Conservation (phyloP, 2,888 invertebrate genomes). For the Platycheirus rosarum region DNA sequence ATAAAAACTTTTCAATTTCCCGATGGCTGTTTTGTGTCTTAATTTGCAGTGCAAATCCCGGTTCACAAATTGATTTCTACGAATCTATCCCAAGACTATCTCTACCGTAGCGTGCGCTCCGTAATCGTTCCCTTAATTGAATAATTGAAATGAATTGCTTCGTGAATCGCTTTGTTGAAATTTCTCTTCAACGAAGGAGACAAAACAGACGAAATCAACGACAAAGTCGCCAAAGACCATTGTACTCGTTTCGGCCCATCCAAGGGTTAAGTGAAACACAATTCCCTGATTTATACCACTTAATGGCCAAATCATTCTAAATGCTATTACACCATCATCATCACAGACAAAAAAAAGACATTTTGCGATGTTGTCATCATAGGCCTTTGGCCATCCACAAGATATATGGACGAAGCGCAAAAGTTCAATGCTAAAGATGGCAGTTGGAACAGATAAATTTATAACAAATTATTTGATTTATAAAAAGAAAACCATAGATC, state of each 20-base stretch:
- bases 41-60: constrained; percentile 30
- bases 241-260: not conserved
- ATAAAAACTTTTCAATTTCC: not conserved
- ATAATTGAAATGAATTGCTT: constrained; percentile 66
- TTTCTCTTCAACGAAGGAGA: constrained; percentile 26
- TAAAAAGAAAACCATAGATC: constrained; percentile 7
- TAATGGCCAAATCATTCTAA: constrained; percentile 35
- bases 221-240: not conserved
- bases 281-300: constrained; percentile 45
- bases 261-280: constrained; percentile 51
- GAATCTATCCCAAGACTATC: constrained; percentile 24
- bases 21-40: not conserved
- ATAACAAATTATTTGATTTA: constrained; percentile 17
- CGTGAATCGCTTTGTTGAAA: constrained; percentile 32
- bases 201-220: not conserved
- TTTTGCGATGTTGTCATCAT: constrained; percentile 5
- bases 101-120: constrained; percentile 9
- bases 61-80: constrained; percentile 26
- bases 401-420: constrained; percentile 33
- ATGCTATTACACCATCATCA: constrained; percentile 19
- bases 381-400: not conserved
- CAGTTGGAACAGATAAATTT: not conserved
- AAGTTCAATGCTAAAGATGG: constrained; percentile 5
- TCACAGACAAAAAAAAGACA: not conserved
- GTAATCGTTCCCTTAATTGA: constrained; percentile 42